Conservation (phyloP, 1,140 invertebrate genomes). For the Musca vetustissima region DNA sequence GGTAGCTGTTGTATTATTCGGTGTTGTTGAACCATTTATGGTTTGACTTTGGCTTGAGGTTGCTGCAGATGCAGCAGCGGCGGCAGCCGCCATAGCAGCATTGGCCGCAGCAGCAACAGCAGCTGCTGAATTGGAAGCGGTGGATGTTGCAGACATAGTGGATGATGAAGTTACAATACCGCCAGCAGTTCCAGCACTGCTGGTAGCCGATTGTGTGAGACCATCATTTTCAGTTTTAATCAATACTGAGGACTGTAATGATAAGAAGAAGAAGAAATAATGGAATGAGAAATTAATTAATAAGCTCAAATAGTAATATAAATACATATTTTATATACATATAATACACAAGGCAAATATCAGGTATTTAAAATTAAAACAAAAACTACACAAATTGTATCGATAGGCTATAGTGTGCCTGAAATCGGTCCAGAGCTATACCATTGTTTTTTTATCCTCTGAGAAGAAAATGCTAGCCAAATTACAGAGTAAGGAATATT, state of each 20-base stretch:
- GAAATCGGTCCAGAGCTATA: too few relatives aligned
- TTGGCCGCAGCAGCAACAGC: neutral
- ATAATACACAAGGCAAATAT: too few relatives aligned
- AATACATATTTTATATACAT: too few relatives aligned
- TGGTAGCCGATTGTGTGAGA: slow-evolving; percentile 24
- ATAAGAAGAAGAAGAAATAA: slow-evolving; percentile 18
- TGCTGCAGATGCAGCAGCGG: neutral
- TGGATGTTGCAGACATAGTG: slow-evolving; percentile 46
- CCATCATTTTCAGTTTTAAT: slow-evolving; percentile 37
- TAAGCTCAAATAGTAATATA: too few relatives aligned
- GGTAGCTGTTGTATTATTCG: slow-evolving; percentile 11
- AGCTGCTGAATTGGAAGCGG: neutral
- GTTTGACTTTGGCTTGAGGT: slow-evolving; percentile 28
- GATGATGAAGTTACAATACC: slow-evolving; percentile 42
- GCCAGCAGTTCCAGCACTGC: slow-evolving; percentile 43
- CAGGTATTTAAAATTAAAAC: too few relatives aligned
- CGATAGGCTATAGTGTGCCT: too few relatives aligned
- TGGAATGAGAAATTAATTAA: neutral
- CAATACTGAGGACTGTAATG: slow-evolving; percentile 53
- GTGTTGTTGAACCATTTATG: slow-evolving; percentile 1
- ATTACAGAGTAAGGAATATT: too few relatives aligned
- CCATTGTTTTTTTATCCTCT: too few relatives aligned
- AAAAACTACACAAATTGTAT: too few relatives aligned
- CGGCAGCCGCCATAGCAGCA: neutral
- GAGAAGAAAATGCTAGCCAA: too few relatives aligned